Conservation (phyloP, 2,888 invertebrate species). For the Dasypolia templi region DNA sequence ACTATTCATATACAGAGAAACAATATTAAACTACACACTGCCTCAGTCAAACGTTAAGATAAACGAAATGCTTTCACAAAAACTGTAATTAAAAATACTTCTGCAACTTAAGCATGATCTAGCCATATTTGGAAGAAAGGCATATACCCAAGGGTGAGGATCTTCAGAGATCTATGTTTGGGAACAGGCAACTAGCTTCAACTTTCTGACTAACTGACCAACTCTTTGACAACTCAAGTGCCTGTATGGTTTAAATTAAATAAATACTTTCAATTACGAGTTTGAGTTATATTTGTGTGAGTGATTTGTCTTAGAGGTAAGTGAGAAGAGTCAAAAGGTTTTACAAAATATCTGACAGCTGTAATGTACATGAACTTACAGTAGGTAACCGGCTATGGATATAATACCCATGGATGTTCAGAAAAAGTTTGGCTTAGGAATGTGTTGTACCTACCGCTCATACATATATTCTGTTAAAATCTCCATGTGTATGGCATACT, state of each 20-base stretch:
- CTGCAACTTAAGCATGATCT: neutral
- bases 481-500: neutral
- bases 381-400: neutral
- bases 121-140: neutral
- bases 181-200: neutral
- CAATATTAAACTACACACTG: neutral
- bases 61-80: neutral
- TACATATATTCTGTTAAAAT: neutral
- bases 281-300: neutral
- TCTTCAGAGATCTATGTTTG: neutral
- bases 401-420: neutral
- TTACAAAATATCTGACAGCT: neutral
- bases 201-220: neutral
- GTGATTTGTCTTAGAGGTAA: neutral
- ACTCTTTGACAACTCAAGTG: neutral
- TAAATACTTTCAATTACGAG: neutral
- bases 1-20: neutral
- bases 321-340: neutral
- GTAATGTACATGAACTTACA: neutral
- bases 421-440: neutral
- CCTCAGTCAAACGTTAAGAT: too few species aligned
- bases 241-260: neutral
- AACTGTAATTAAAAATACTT: neutral
- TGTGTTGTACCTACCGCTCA: neutral
- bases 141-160: neutral